phyloP scores from a whole-genome alignment of 2,888 invertebrate genomes.

The Hyalella azteca region DNA sequence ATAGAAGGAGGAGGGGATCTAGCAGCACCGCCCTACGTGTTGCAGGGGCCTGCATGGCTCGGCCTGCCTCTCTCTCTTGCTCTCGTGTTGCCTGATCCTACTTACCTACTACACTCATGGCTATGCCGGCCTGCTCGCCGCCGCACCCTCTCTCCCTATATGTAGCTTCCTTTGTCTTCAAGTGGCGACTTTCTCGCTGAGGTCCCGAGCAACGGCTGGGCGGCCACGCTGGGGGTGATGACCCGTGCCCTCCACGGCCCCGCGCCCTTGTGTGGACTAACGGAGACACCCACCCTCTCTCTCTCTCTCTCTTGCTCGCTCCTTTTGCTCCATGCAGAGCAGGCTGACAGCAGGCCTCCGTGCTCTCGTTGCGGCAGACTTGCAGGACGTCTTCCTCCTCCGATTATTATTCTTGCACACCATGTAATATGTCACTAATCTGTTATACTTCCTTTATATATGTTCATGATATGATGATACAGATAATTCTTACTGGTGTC shows the following conservation, averaged over 20 bases:
- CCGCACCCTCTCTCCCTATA: slow-evolving; percentile 38
- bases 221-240: slow-evolving; percentile 41
- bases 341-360: not conserved
- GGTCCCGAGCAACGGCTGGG: slow-evolving; percentile 31
- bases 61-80: slow-evolving; percentile 13
- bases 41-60: not conserved
- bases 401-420: too few species aligned
- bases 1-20: slow-evolving; percentile 22
- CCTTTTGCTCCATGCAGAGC: not conserved
- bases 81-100: not conserved
- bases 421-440: too few species aligned
- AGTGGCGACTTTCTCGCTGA: slow-evolving; percentile 39
- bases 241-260: slow-evolving; percentile 39
- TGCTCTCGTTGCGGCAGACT: not conserved
- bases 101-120: not conserved
- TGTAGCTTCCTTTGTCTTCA: slow-evolving; percentile 40
- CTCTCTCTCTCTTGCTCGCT: slow-evolving; percentile 14
- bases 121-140: not conserved
- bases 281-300: slow-evolving; percentile 24
- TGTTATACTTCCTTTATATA: too few species aligned
- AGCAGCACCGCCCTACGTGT: slow-evolving; percentile 20
- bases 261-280: slow-evolving; percentile 40
- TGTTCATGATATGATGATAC: too few species aligned
- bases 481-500: too few species aligned
- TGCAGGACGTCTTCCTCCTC: not conserved